phyloP scores from a whole-genome alignment of 2,888 invertebrate species.

The Oligia latruncula region DNA sequence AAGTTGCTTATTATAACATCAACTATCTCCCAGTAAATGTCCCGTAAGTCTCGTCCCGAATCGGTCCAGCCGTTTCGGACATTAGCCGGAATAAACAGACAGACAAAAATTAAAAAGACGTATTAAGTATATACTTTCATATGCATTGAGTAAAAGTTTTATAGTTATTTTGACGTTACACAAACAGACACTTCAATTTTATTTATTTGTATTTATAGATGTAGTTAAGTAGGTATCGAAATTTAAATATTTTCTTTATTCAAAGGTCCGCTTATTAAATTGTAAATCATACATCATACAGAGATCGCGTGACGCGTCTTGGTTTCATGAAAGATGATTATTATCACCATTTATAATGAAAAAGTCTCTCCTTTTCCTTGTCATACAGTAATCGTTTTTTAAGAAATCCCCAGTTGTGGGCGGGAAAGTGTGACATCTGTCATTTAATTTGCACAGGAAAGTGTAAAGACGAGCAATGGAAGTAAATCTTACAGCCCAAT shows the following conservation, averaged over 20 bases:
- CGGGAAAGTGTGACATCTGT: slow-evolving; percentile 41
- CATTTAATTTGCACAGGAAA: slow-evolving; percentile 40
- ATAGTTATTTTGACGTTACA: not conserved
- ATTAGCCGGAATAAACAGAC: not conserved
- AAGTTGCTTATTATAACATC: not conserved
- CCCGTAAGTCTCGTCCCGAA: not conserved
- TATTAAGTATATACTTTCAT: too few species aligned
- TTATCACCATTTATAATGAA: slow-evolving; percentile 5
- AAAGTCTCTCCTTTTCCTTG: slow-evolving; percentile 21
- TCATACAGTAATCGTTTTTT: slow-evolving; percentile 14
- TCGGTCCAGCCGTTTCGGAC: not conserved
- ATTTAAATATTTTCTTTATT: not conserved
- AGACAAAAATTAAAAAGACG: too few species aligned
- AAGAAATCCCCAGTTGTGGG: slow-evolving; percentile 38
- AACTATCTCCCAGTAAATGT: not conserved
- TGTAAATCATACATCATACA: slow-evolving; percentile 1
- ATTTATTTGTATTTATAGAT: not conserved
- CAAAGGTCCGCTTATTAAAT: not conserved
- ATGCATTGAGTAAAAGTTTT: not conserved
- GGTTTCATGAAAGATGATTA: slow-evolving; percentile 5
- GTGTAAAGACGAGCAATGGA: slow-evolving; percentile 29
- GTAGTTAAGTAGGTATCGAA: not conserved
- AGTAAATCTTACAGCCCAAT: slow-evolving; percentile 41
- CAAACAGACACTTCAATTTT: not conserved
- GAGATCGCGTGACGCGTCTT: not conserved